Conservation (phyloP, 53 echinoderm and acorn worm genomes). For the Luidia sarsii region DNA sequence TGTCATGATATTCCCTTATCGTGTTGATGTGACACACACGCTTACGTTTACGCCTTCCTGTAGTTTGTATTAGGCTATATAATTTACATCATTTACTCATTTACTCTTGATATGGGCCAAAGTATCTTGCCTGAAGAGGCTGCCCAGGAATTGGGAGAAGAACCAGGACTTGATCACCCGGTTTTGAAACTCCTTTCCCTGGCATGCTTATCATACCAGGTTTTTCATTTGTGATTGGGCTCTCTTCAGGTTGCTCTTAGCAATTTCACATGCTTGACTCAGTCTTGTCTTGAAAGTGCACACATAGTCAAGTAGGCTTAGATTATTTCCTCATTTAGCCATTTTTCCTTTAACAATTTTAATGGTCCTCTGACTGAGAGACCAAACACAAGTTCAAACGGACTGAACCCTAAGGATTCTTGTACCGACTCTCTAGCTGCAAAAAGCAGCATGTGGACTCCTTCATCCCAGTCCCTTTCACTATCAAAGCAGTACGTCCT, state of each 20-base stretch:
- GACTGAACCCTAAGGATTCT: slow-evolving; percentile 56
- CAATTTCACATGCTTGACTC: slow-evolving; percentile 53
- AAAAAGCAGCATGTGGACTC: slow-evolving; percentile 57
- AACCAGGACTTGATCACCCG: slow-evolving; percentile 59
- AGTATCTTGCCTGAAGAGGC: slow-evolving; percentile 37
- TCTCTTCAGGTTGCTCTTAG: slow-evolving; percentile 12
- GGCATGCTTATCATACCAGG: slow-evolving; percentile 41
- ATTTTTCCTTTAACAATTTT: slow-evolving; percentile 32
- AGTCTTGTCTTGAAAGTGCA: slow-evolving; percentile 47
- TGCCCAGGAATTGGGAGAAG: slow-evolving; percentile 50
- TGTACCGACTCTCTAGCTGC: slow-evolving; percentile 56
- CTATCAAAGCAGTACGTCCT: slow-evolving; percentile 46
- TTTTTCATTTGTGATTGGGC: slow-evolving; percentile 59
- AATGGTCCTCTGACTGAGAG: slow-evolving; percentile 33
- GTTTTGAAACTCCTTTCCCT: slow-evolving; percentile 31
- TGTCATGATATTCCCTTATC: slow-evolving; percentile 54
- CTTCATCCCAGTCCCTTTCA: slow-evolving; percentile 57
- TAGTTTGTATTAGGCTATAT: slow-evolving; percentile 45
- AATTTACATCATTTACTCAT: slow-evolving; percentile 55
- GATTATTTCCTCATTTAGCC: neutral
- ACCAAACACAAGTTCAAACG: slow-evolving; percentile 49
- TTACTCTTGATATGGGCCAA: slow-evolving; percentile 51
- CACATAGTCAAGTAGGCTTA: slow-evolving; percentile 62
- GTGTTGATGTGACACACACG: slow-evolving; percentile 70
- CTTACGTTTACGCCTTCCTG: slow-evolving; percentile 45